Conservation (phyloP, 64 coral and sea anemone genomes). For the Pocillopora verrucosa region DNA sequence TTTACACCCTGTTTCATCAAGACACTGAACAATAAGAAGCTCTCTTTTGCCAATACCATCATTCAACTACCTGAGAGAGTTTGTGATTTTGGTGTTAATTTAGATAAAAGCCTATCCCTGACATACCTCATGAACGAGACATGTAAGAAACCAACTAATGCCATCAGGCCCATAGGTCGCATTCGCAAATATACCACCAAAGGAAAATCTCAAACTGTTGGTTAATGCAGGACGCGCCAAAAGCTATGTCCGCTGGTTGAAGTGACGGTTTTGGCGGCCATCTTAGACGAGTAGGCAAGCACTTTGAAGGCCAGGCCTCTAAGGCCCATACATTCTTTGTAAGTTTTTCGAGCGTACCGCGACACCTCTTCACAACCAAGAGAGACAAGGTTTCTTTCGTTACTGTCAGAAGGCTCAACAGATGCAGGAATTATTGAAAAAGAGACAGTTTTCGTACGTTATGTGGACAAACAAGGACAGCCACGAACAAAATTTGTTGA, state of each 20-base stretch:
- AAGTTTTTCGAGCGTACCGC: no score
- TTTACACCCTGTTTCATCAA: constrained; percentile 9
- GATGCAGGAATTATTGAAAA: constrained; percentile 62
- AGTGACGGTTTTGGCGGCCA: no score
- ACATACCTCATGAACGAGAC: constrained; percentile 1
- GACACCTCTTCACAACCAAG: neutral
- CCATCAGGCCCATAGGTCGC: constrained; percentile 17
- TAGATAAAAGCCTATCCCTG: neutral
- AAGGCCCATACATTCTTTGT: no score
- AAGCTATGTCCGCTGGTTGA: no score
- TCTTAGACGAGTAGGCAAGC: neutral
- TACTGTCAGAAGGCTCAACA: constrained; percentile 54
- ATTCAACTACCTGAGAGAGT: neutral
- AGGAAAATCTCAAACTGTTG: no score
- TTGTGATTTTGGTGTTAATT: neutral
- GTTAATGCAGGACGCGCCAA: neutral
- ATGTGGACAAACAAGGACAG: constrained; percentile 39
- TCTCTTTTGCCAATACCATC: neutral
- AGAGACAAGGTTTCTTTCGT: constrained; percentile 52
- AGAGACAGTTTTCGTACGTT: constrained; percentile 56
- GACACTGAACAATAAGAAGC: neutral
- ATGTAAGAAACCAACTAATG: constrained; percentile 5
- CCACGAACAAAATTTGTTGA: constrained; percentile 44
- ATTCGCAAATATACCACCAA: constrained; percentile 7
- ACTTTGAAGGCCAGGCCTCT: no score